Evolutionary conservation across 2,888 invertebrate species (phyloP), one percentile per base, ranked within the genome.

Genomic region (Hydriomena furcata): DNA sequence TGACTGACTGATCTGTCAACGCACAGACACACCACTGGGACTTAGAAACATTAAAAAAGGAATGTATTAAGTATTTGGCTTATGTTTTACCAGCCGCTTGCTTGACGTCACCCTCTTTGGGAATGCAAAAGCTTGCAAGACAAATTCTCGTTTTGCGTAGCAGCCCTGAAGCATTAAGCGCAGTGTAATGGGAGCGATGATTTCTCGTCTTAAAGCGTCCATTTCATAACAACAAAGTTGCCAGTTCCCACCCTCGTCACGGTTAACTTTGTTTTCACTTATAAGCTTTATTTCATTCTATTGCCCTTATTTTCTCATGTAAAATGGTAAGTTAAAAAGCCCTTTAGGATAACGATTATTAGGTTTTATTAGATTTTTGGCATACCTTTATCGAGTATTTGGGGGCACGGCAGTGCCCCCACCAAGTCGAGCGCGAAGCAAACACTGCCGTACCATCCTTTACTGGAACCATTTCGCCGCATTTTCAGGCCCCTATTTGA

Each of bases 121-220:
- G n/a, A n/a, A n/a, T n/a, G n/a, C n/a, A n/a, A n/a, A n/a, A n/a
- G n/a, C n/a, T n/a, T n/a, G n/a, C n/a, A 8, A 23, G 21, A 35
- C 10, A 4, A 35, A 25, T 5, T 13, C 7, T n/a, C 1, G 2
- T 12, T 45, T 45, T 32, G 25, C 10, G 23, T 49, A 70, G n/a
- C 75, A 83, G 25, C 84, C 85, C 82, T 83, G 50, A 40, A 44
- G 43, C 52, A 56, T 62, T 65, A 62, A 68, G 62, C 59, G 60
- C 65, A 45, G 63, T 65, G 70, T 82, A 82, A 85, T 82, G 65
- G 71, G 63, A 65, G 76, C 76, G 82, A 84, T 84, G 85, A 88
- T 85, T 82, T 84, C 82, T 78, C 76, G 76, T 75, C 81, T 79
- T 71, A 75, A 76, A 79, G 71, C 76, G 72, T 68, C 73, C 65